Percentiles rank a stretch among this genome's conserved stretches.
These are phyloP conservation scores for Clitarchus hookeri DNA, from an alignment of 2,888 invertebrate genomes.

Conservation along the genomic window DNA sequence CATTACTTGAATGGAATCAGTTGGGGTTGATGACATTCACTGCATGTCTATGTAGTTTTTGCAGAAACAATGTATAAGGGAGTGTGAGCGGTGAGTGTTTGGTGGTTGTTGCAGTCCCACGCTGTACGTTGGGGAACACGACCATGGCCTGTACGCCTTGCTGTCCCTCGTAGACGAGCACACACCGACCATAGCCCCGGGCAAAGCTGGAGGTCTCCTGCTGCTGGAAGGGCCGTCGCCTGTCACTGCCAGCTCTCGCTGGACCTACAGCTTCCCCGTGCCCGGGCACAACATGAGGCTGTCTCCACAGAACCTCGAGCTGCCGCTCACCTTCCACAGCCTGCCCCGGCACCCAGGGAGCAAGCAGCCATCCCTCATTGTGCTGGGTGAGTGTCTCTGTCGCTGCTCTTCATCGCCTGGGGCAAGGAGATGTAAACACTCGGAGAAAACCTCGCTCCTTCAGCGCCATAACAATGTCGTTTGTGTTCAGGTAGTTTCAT, in stretches of 20 bases:
- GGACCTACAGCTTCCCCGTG: not conserved
- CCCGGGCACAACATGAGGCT: constrained; percentile 35
- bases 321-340: constrained; percentile 35
- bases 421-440: no score
- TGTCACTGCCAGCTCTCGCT: not conserved
- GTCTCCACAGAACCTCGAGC: constrained; percentile 29
- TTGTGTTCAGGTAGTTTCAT: no score
- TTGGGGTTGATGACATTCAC: no score
- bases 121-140: constrained; percentile 88
- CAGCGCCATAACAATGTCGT: no score
- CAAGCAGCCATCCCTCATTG: constrained; percentile 33
- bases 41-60: no score
- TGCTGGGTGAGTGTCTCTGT: constrained; percentile 38
- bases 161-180: constrained; percentile 91
- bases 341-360: constrained; percentile 27
- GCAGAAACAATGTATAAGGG: no score
- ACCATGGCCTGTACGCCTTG: constrained; percentile 87
- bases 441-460: no score
- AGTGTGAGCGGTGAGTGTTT: not conserved
- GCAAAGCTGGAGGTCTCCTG: constrained; percentile 70
- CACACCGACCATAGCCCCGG: constrained; percentile 78
- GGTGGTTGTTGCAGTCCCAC: constrained; percentile 71
- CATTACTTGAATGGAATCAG: no score
- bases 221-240: constrained; percentile 77
- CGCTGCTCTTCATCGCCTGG: no score